These are phyloP conservation scores for Caenorhabditis drosophilae DNA, from an alignment of 2,888 invertebrate genomes.

Conservation along the genomic window DNA sequence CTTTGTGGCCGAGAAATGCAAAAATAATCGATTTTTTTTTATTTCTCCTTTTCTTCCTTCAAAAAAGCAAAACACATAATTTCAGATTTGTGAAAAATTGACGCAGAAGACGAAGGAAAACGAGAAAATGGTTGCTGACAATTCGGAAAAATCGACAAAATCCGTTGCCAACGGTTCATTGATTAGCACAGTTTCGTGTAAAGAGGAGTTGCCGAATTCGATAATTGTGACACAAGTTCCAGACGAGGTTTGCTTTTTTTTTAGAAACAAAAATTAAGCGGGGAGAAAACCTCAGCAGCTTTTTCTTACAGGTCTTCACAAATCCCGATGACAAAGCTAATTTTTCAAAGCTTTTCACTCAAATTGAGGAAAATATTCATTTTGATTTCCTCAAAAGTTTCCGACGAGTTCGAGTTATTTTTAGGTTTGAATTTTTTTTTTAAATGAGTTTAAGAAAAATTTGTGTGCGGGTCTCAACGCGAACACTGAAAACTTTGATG, in stretches of 20 bases:
- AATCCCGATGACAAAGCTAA: slow-evolving; percentile 59
- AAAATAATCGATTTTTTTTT: too few relatives aligned
- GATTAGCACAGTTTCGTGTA: slow-evolving; percentile 43
- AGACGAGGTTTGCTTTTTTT: slow-evolving; percentile 45
- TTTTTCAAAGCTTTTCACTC: slow-evolving; percentile 84
- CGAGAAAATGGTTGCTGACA: slow-evolving; percentile 41
- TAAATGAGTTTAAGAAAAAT: too few relatives aligned
- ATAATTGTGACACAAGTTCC: slow-evolving; percentile 64
- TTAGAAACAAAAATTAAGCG: not conserved
- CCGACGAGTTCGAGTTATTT: slow-evolving; percentile 62
- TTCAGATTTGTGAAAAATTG: too few relatives aligned
- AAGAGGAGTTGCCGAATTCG: slow-evolving; percentile 67
- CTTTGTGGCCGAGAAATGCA: too few relatives aligned
- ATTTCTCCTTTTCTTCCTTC: not conserved
- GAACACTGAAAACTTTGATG: too few relatives aligned
- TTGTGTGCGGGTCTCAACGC: too few relatives aligned
- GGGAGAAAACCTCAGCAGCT: not conserved
- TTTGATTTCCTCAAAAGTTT: slow-evolving; percentile 97
- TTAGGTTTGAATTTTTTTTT: slow-evolving; percentile 26
- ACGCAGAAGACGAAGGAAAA: too few relatives aligned
- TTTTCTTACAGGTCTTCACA: slow-evolving; percentile 54
- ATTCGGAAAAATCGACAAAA: slow-evolving; percentile 33
- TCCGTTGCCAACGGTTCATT: slow-evolving; percentile 28
- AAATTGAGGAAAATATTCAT: slow-evolving; percentile 82
- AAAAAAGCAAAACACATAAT: too few relatives aligned